Evolutionary conservation across 2,888 invertebrate species (phyloP).

Genomic region (Eupeodes latifasciatus): DNA sequence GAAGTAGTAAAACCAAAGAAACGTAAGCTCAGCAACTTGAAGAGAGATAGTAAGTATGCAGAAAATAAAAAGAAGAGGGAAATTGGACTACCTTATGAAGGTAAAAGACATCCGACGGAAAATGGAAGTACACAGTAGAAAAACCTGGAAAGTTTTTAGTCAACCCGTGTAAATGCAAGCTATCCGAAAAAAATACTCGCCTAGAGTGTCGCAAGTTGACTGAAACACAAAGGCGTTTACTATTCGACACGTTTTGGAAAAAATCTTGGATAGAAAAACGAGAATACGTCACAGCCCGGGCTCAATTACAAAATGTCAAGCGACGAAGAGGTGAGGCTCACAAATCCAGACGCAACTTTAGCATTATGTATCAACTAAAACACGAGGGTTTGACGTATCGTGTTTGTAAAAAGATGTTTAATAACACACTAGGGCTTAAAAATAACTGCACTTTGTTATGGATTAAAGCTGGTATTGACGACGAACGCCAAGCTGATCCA

Average conservation of each 20-base stretch:
- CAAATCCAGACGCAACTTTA: constrained; percentile 23
- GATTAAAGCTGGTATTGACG: constrained; percentile 25
- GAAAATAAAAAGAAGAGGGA: too few relatives aligned
- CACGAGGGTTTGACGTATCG: constrained; percentile 12
- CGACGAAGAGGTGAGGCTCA: constrained; percentile 32
- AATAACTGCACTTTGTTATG: constrained; percentile 23
- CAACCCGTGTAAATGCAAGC: too few relatives aligned
- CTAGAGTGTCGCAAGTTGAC: too few relatives aligned
- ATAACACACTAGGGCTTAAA: constrained; percentile 31
- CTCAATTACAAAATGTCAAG: constrained; percentile 12
- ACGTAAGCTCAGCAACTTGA: too few relatives aligned
- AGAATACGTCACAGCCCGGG: constrained; percentile 19
- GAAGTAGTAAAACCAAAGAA: too few relatives aligned
- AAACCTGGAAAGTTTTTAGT: too few relatives aligned
- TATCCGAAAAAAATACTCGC: too few relatives aligned
- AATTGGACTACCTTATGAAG: too few relatives aligned
- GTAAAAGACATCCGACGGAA: too few relatives aligned
- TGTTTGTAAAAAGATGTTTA: constrained; percentile 34
- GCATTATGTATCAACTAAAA: constrained; percentile 8
- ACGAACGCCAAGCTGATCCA: constrained; percentile 1
- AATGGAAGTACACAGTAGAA: too few relatives aligned
- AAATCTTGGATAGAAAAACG: constrained; percentile 32
- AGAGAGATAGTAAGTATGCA: too few relatives aligned
- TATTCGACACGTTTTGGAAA: constrained; percentile 16
- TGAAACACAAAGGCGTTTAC: too few relatives aligned